Conservation (phyloP, 2,797 vertebrate species). For the Falco biarmicus region DNA sequence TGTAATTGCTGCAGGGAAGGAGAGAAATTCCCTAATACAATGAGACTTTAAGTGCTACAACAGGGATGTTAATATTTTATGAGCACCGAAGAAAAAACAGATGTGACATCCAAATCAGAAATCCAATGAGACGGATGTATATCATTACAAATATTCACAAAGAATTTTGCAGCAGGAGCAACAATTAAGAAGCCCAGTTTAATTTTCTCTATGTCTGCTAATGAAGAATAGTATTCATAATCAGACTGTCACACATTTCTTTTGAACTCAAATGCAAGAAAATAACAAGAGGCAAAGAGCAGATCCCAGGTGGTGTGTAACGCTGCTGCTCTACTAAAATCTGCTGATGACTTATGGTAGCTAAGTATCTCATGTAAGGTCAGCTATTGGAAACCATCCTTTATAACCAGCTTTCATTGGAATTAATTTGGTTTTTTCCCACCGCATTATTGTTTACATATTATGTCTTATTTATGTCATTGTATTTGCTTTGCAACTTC, state of each 20-base stretch:
- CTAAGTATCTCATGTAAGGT: neutral
- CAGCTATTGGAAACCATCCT: neutral
- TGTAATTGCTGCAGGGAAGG: constrained; percentile 42
- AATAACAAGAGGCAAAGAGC: constrained; percentile 1
- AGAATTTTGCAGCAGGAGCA: constrained; percentile 21
- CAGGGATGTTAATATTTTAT: constrained; percentile 66
- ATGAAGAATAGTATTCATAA: constrained; percentile 9
- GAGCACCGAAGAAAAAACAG: neutral
- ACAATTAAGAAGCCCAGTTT: neutral
- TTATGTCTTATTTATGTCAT: neutral
- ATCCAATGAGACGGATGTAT: neutral
- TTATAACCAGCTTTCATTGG: neutral
- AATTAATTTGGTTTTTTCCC: neutral
- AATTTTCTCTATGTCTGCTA: constrained; percentile 6
- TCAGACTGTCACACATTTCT: neutral
- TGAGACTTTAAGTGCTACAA: constrained; percentile 41
- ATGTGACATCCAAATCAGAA: constrained; percentile 46
- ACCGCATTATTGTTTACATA: neutral
- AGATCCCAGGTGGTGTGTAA: neutral
- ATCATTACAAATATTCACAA: neutral
- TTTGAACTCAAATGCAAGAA: constrained; percentile 7
- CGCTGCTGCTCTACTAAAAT: neutral
- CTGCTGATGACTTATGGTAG: neutral
- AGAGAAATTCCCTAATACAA: constrained; percentile 54
- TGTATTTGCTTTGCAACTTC: neutral